Evolutionary conservation across 2,797 vertebrate genomes (phyloP), one percentile per base, ranked within the genome.

Genomic region (Calcarius lapponicus): DNA sequence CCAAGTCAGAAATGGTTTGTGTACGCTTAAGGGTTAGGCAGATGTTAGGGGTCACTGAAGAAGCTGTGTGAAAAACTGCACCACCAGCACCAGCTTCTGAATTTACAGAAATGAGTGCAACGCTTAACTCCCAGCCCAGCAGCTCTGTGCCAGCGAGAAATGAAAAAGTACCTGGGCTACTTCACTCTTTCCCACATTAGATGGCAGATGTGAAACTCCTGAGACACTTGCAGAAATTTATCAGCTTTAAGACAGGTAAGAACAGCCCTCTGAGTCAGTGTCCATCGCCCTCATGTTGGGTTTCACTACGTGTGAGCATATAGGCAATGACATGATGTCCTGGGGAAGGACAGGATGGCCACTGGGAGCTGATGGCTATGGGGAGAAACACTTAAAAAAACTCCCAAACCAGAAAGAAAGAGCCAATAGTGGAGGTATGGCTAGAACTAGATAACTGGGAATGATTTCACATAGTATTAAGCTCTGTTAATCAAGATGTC

Each of bases 1-100:
- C 72, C 60, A 51, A 79, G 51, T 94, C 92, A 95, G 95, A 84
- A 82, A 91, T 96, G 90, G 69, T 79, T 97, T 96, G 96, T 97
- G 94, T 97, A 97, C 5, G 91, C 91, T 94, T 72, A 95, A 96
- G 86, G 95, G 94, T 97, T 97, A 97, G 96, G 76, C 94, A 97
- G 95, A 96, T 95, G 93, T 90, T 86, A 95, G 66, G 96, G 93
- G 95, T 95, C 92, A 96, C 94, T 86, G 86, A 95, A 93, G 75
- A 90, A 97, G 95, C 96, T 96, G 81, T 92, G 91, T 95, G 96
- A 97, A 95, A 97, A 69, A 86, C 38, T 93, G 78, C 83, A 86
- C 80, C 95, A 95, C 93, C 92, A 97, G 94, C 69, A 40, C 71
- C 6, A 0, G 76, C 74, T 97, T 97, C 95, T 96, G 95, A 92